Base-by-base conservation (phyloP, 2,888 invertebrate genomes). In the Lydus trimaculatus region DNA sequence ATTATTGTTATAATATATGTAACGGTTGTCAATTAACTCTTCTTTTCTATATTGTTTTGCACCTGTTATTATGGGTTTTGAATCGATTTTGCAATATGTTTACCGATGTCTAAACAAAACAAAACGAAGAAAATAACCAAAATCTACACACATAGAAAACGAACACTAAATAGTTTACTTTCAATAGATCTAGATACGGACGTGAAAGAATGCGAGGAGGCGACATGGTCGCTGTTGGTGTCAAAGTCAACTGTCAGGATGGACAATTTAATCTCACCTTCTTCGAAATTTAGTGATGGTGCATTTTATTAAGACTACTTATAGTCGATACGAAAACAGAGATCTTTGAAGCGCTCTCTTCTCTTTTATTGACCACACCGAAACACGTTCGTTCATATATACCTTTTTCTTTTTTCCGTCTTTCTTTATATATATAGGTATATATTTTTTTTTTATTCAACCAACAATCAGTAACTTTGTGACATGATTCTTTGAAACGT, bases 291-390 rank as follows among this genome's bases (percentile, higher is more conserved):
- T 59, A 61, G 65, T 63, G 72, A 69, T 61, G 67, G 69, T 60
- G 72, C 72, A 67, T 69, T 69, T 69, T 72, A 69, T 66, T 48
- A 64, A 63, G 66, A 62, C 69, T 64, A 67, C 61, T 65, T 72
- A 60, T 33, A 15, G 60, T 20, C 31, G 48, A 48, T 48, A 48
- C 48, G 48, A 48, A 48, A 48, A 48, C 48, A 48, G 48, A 48
- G 11, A 20, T 48, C 48, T 23, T 23, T 20, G 20, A 9, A 48
- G n/a, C n/a, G n/a, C n/a, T n/a, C 20, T 20, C n/a, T 5, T 11
- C 48, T 20, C 20, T 23, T 31, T 2, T 31, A 11, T 60, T 60
- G 60, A 60, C 60, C 60, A 60, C 60, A 60, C 60, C 60, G 60
- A 60, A 48, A 48, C 48, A 48, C 60, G 60, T 31, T 36, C 31